Percentiles rank a stretch among this genome's conserved stretches.
These are phyloP conservation scores for Heliconius ismenius DNA, from an alignment of 2,888 invertebrate genomes.

Conservation along the genomic window DNA sequence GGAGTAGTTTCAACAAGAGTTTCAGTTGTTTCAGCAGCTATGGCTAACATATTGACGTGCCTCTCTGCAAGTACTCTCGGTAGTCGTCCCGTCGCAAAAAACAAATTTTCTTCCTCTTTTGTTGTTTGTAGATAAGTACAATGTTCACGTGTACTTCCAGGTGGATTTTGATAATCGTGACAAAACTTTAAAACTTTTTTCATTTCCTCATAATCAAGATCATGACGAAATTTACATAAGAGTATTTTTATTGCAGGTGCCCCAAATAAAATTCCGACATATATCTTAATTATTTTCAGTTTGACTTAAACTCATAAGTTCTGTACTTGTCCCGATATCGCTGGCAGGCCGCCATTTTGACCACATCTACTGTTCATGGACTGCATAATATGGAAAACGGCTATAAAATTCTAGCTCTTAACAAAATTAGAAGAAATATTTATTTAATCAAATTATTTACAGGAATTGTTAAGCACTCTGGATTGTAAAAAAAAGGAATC, in stretches of 20 bases:
- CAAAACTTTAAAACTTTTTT: constrained; percentile 67
- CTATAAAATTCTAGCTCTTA: background rate
- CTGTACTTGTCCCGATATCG: constrained; percentile 50
- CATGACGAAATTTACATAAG: constrained; percentile 64
- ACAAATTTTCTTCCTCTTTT: constrained; percentile 63
- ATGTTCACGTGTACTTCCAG: constrained; percentile 61
- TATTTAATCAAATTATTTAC: background rate
- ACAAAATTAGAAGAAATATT: background rate
- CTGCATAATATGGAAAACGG: constrained; percentile 39
- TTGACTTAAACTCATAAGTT: constrained; percentile 46
- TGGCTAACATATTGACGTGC: constrained; percentile 55
- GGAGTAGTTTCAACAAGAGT: too few species aligned
- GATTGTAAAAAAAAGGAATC: background rate
- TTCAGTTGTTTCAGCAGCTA: constrained; percentile 46
- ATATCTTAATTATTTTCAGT: constrained; percentile 49
- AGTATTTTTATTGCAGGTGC: constrained; percentile 61
- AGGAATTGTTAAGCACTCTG: background rate
- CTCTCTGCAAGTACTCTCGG: constrained; percentile 63
- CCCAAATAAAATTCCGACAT: constrained; percentile 70
- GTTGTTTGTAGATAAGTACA: constrained; percentile 67
- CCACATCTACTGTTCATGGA: constrained; percentile 55
- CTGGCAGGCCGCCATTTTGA: constrained; percentile 66
- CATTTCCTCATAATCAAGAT: constrained; percentile 63
- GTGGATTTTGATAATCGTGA: constrained; percentile 69
- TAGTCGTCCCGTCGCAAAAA: constrained; percentile 57